Base-by-base conservation (phyloP, 1,140 invertebrate species). In the Achroia grisella region DNA sequence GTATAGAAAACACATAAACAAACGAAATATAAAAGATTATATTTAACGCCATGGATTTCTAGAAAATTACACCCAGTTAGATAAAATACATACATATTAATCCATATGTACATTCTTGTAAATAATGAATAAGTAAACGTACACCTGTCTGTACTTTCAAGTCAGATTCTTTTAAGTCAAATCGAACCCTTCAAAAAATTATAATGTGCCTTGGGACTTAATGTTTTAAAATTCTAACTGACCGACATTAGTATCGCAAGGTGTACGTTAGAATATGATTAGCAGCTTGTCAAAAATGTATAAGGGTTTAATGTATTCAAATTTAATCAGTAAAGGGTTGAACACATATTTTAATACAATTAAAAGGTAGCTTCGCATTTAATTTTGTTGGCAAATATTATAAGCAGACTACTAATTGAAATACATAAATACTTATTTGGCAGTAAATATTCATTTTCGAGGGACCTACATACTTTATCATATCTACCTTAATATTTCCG, bases 261-360 rank as follows among this genome's bases (percentile, higher is more conserved):
- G 80, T 84, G 80, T 66, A 48, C 64, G 40, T 63, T 68, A 64
- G 69, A 75, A 84, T 84, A 80, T 84, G 78, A 84, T 84, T 82
- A 84, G 78, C 78, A 76, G 78, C 80, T 82, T 76, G 80, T 84
- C 76, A 84, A 72, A 81, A 77, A 53, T 75, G 67, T 74, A 64
- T 82, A 76, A 77, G 62, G 60, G 58, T 35, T 48, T 71, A 72
- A 71, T 75, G 59, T 71, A 78, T 77, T 82, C 65, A 64, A 73
- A 77, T 74, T 62, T 72, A 74, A 67, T 68, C 59, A 44, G 44
- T 36, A 63, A 78, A 78, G 77, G 78, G 65, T 77, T 73, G 56
- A 67, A 71, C 61, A 60, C 42, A 64, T 52, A 70, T 67, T 68
- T 66, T 58, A 61, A 67, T 49, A 67, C 59, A 70, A 78, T 78